A percentile compares a stretch with the other conserved stretches of the same genome.
Evolutionary conservation across 2,888 invertebrate species (phyloP).

Genomic region (Parasteatoda lunata): DNA sequence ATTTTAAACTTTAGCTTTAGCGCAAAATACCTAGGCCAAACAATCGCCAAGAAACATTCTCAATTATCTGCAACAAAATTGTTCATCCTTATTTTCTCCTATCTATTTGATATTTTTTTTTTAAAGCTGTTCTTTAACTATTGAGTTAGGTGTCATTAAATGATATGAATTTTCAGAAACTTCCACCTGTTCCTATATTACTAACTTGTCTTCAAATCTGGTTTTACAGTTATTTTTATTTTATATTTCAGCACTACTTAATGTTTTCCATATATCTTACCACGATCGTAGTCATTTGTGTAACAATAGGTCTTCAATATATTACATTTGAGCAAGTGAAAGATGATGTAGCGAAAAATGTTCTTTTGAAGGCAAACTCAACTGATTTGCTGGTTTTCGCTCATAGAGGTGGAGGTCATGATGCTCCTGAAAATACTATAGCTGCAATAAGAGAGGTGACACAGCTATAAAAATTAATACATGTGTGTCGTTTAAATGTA

Average conservation of each 20-base stretch:
- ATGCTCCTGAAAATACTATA: constrained; percentile 87
- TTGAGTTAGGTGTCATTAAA: not conserved
- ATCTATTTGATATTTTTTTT: too few relatives aligned
- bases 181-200: constrained; percentile 51
- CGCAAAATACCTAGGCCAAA: too few relatives aligned
- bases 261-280: constrained; percentile 62
- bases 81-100: too few relatives aligned
- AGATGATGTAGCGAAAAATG: constrained; percentile 18
- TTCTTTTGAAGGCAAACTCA: constrained; percentile 56
- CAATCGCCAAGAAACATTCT: too few relatives aligned
- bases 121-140: too few relatives aligned
- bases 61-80: too few relatives aligned
- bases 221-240: constrained; percentile 55
- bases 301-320: constrained; percentile 49
- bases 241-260: constrained; percentile 53
- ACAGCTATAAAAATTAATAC: not conserved
- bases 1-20: too few relatives aligned
- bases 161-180: constrained; percentile 38
- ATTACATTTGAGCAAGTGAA: constrained; percentile 55
- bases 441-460: constrained; percentile 79
- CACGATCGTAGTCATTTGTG: constrained; percentile 32
- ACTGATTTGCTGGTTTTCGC: constrained; percentile 78
- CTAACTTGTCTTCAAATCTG: constrained; percentile 57
- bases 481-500: too few relatives aligned
- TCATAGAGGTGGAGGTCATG: constrained; percentile 84